These are phyloP conservation scores for Scaptomyza caliginosa DNA, from an alignment of 2,888 invertebrate species.

Conservation along the genomic window DNA sequence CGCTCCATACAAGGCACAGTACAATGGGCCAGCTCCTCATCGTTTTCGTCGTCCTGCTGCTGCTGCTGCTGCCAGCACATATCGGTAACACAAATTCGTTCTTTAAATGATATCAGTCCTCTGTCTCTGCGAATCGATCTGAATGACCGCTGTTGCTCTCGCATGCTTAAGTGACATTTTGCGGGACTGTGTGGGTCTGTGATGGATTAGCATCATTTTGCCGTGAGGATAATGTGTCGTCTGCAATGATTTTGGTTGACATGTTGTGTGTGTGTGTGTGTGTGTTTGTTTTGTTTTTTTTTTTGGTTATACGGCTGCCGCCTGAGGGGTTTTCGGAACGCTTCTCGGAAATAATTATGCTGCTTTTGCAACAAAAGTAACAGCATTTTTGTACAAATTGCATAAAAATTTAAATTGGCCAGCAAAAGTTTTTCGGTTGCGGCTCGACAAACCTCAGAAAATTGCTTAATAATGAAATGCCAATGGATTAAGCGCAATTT, in stretches of 20 bases:
- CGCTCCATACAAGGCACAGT: constrained; percentile 55
- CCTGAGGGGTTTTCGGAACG: constrained; percentile 20
- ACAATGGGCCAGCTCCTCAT: constrained; percentile 31
- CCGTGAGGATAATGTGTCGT: constrained; percentile 81
- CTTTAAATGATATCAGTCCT: constrained; percentile 58
- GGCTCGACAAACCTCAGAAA: constrained; percentile 50
- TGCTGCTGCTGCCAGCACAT: constrained; percentile 10
- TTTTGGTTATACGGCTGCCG: constrained; percentile 28
- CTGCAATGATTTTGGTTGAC: constrained; percentile 80
- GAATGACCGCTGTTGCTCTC: constrained; percentile 46
- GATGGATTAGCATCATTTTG: constrained; percentile 84
- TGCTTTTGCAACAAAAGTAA: constrained; percentile 78
- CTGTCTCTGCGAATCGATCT: constrained; percentile 33
- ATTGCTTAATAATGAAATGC: constrained; percentile 80
- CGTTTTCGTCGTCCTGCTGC: constrained; percentile 4
- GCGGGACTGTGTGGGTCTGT: constrained; percentile 66
- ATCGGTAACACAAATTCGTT: constrained; percentile 32
- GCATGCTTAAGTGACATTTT: constrained; percentile 78
- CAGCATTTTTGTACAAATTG: constrained; percentile 82
- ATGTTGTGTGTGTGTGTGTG: constrained; percentile 41
- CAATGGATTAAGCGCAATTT: constrained; percentile 79
- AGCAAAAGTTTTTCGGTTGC: constrained; percentile 39
- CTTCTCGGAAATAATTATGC: constrained; percentile 83
- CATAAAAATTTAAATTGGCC: constrained; percentile 80
- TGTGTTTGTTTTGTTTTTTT: constrained; percentile 31